These are phyloP conservation scores for Heliangelus exortis DNA, from an alignment of 2,797 vertebrate species.

Conservation along the genomic window DNA sequence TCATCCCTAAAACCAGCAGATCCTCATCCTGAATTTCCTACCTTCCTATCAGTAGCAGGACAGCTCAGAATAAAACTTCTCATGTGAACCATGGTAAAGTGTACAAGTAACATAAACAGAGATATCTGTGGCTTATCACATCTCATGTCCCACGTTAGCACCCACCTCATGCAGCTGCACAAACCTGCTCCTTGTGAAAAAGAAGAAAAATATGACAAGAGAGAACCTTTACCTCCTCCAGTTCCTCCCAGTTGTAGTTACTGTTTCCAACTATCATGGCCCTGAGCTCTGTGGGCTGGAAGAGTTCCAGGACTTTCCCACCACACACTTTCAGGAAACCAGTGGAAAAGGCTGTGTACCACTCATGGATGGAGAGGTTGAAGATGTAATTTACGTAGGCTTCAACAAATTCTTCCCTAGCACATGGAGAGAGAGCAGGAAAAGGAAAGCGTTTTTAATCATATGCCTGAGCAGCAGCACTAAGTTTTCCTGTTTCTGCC, in stretches of 20 bases:
- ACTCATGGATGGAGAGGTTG: constrained; percentile 86
- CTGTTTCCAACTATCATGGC: constrained; percentile 98
- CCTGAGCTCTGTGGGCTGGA: constrained; percentile 96
- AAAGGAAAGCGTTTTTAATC: constrained; percentile 32
- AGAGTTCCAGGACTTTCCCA: constrained; percentile 92
- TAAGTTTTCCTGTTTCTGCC: background rate
- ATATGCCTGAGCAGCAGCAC: background rate
- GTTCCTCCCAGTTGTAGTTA: constrained; percentile 97
- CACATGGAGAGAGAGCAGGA: constrained; percentile 8
- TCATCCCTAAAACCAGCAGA: background rate
- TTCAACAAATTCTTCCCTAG: constrained; percentile 94
- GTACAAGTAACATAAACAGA: background rate
- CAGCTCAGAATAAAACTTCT: background rate
- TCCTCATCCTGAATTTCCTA: background rate
- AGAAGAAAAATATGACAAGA: background rate
- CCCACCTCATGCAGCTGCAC: background rate
- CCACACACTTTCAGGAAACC: constrained; percentile 98
- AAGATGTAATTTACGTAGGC: constrained; percentile 94
- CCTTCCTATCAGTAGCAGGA: background rate
- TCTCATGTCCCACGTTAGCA: background rate
- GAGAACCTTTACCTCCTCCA: constrained; percentile 88
- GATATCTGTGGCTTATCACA: background rate
- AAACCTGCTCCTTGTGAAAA: background rate
- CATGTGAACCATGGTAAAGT: background rate
- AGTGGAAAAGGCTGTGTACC: constrained; percentile 91